Percentiles rank a stretch among this genome's conserved stretches.
Conservation (phyloP, 2,888 invertebrate species). For the Hirtodrosophila alboralis region DNA sequence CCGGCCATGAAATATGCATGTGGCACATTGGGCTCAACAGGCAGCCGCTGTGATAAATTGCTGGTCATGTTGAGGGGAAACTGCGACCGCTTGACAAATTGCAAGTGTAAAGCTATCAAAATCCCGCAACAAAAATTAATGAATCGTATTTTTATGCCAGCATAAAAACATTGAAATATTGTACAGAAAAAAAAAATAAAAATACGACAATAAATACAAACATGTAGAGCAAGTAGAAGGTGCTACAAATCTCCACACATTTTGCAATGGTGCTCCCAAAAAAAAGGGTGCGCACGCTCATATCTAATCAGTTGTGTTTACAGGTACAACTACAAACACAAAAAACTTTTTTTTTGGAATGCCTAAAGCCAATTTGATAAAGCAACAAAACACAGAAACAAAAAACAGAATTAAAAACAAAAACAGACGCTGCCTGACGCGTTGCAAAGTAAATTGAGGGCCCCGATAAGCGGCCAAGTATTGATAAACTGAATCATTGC, state of each 20-base stretch:
- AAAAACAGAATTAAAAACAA: slow-evolving; percentile 27
- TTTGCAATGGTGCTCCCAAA: slow-evolving; percentile 19
- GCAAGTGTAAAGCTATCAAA: slow-evolving; percentile 71
- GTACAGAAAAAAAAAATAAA: slow-evolving; percentile 8
- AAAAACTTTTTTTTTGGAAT: slow-evolving; percentile 54
- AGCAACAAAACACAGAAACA: slow-evolving; percentile 17
- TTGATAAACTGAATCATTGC: slow-evolving; percentile 70
- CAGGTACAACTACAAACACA: slow-evolving; percentile 35
- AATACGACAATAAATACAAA: slow-evolving; percentile 1
- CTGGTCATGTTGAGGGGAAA: slow-evolving; percentile 42
- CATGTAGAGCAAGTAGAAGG: not conserved
- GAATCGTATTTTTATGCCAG: slow-evolving; percentile 74
- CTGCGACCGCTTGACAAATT: slow-evolving; percentile 66
- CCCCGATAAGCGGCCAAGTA: slow-evolving; percentile 40
- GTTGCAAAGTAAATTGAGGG: slow-evolving; percentile 29
- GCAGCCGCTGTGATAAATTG: slow-evolving; percentile 63
- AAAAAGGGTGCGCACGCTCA: slow-evolving; percentile 51
- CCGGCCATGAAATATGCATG: slow-evolving; percentile 19
- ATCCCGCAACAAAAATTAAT: slow-evolving; percentile 70
- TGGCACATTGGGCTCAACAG: slow-evolving; percentile 24
- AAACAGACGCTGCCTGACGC: slow-evolving; percentile 19
- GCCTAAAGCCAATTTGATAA: slow-evolving; percentile 67
- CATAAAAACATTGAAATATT: slow-evolving; percentile 43
- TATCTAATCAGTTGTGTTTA: slow-evolving; percentile 45
- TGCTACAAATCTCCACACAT: slow-evolving; percentile 23